Evolutionary conservation across 2,888 invertebrate genomes (phyloP).

Genomic region (Cataglyphis cursor): DNA sequence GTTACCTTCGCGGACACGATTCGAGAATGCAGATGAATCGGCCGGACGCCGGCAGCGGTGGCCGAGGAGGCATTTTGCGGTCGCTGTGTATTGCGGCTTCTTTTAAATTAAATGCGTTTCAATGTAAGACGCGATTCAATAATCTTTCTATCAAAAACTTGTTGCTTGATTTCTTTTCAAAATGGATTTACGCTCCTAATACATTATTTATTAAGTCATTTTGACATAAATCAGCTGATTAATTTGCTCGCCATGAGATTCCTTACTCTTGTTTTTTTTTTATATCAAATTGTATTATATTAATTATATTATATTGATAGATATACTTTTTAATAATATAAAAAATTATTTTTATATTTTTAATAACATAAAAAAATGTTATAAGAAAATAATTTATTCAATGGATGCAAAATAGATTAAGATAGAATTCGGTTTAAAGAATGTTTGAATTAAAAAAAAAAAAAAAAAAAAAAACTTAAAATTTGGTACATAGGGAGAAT

Average conservation of each 20-base stretch:
- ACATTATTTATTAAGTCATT: background rate
- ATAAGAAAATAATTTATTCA: background rate
- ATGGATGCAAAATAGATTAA: background rate
- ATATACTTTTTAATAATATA: background rate
- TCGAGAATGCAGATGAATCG: constrained; percentile 52
- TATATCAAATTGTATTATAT: background rate
- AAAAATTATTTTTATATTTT: too few relatives aligned
- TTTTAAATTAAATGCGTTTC: constrained; percentile 7
- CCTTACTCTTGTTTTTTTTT: background rate
- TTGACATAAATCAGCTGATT: background rate
- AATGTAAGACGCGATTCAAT: background rate
- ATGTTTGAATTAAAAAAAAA: background rate
- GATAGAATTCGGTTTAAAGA: constrained; percentile 9
- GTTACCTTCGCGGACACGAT: constrained; percentile 41
- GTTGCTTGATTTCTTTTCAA: background rate
- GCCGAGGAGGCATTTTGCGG: background rate
- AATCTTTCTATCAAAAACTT: background rate
- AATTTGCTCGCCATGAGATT: background rate
- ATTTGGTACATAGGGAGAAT: constrained; percentile 4
- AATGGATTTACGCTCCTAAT: background rate
- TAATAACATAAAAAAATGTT: too few relatives aligned
- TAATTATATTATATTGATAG: background rate
- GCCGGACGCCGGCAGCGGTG: constrained; percentile 13
- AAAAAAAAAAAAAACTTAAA: background rate
- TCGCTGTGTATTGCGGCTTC: background rate